A percentile compares a stretch with the other conserved stretches of the same genome.
These are phyloP conservation scores for Prostheceraeus crozeri DNA, from an alignment of 2,888 invertebrate species.

Conservation along the genomic window DNA sequence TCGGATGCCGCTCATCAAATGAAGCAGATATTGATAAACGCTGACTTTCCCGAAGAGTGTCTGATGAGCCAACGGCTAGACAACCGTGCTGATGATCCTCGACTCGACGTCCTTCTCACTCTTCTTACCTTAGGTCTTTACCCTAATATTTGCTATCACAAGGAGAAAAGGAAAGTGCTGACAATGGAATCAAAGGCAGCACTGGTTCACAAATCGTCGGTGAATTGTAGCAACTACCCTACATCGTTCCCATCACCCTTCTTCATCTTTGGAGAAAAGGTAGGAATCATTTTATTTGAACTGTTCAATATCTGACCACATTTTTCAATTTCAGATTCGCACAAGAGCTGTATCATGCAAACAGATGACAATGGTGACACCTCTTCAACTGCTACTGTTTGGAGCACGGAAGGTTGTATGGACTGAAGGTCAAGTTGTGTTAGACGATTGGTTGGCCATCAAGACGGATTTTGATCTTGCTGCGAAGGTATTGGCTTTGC, in stretches of 20 bases:
- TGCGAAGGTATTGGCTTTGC: slow-evolving; percentile 71
- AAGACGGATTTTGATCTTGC: slow-evolving; percentile 73
- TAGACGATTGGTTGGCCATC: slow-evolving; percentile 87
- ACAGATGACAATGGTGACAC: slow-evolving; percentile 89
- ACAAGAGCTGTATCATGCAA: slow-evolving; percentile 91
- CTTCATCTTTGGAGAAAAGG: slow-evolving; percentile 95
- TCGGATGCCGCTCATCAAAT: slow-evolving; percentile 65
- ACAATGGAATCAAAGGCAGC: slow-evolving; percentile 76
- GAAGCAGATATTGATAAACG: slow-evolving; percentile 25
- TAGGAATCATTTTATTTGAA: slow-evolving; percentile 44
- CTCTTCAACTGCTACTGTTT: slow-evolving; percentile 81
- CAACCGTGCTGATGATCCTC: not conserved
- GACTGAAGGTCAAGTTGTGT: slow-evolving; percentile 64
- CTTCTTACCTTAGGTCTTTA: slow-evolving; percentile 83
- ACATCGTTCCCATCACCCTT: slow-evolving; percentile 85
- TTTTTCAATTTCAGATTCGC: slow-evolving; percentile 63
- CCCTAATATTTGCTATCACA: slow-evolving; percentile 89
- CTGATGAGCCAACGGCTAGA: not conserved
- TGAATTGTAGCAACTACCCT: slow-evolving; percentile 63
- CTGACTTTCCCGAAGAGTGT: slow-evolving; percentile 33
- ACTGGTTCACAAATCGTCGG: slow-evolving; percentile 88
- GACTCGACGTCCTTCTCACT: slow-evolving; percentile 62
- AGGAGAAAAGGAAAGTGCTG: slow-evolving; percentile 85
- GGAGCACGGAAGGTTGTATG: slow-evolving; percentile 76
- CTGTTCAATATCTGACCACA: not conserved